Evolutionary conservation across 2,888 invertebrate genomes (phyloP).

Genomic region (Oeneis ivallda): DNA sequence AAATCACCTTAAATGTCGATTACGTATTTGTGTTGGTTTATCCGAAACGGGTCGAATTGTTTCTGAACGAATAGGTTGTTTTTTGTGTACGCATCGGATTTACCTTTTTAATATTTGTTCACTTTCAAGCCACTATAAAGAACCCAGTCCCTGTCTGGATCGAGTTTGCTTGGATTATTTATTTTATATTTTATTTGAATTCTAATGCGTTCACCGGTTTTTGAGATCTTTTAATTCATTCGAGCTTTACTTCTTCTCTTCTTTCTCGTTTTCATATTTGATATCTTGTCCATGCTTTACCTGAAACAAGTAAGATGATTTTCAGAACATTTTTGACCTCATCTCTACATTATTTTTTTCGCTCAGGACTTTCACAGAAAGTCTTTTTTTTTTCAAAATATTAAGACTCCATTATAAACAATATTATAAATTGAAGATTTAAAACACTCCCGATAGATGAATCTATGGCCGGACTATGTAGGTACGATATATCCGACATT

Average conservation of each 20-base stretch:
- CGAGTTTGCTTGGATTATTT: constrained; percentile 44
- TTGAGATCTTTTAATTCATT: constrained; percentile 33
- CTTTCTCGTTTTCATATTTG: constrained; percentile 70
- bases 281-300: constrained; percentile 41
- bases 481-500: no score
- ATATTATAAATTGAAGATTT: no score
- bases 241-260: constrained; percentile 67
- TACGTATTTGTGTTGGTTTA: constrained; percentile 69
- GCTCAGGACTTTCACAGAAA: no score
- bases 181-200: constrained; percentile 38
- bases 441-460: no score
- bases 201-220: constrained; percentile 24
- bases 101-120: constrained; percentile 36
- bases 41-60: constrained; percentile 57
- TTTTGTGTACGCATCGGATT: constrained; percentile 40
- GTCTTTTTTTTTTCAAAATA: no score
- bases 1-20: constrained; percentile 68
- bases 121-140: constrained; percentile 42
- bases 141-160: constrained; percentile 69
- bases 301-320: constrained; percentile 56
- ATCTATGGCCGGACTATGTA: no score
- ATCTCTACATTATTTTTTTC: not conserved
- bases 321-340: not conserved
- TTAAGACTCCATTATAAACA: no score
- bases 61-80: constrained; percentile 51